Conservation (phyloP, 1,140 invertebrate genomes). For the Bombus polaris region DNA sequence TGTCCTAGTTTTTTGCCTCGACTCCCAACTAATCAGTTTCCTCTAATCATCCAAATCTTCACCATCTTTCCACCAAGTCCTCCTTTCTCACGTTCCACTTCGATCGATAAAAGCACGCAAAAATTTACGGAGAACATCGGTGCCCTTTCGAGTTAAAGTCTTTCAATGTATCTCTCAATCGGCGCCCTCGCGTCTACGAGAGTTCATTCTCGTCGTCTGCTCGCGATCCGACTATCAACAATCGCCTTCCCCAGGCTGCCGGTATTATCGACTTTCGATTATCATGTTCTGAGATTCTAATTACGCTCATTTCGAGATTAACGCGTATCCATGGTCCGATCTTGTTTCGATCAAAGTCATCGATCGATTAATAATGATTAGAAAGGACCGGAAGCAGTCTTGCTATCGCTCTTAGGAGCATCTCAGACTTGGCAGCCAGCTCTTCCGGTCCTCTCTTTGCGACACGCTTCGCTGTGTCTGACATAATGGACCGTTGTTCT, state of each 20-base stretch:
- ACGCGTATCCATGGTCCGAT: slow-evolving; percentile 36
- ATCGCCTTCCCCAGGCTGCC: slow-evolving; percentile 35
- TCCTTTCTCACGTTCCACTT: slow-evolving; percentile 45
- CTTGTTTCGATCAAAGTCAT: slow-evolving; percentile 30
- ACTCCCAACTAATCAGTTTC: background rate
- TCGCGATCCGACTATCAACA: slow-evolving; percentile 26
- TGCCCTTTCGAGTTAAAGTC: slow-evolving; percentile 29
- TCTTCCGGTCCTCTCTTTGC: slow-evolving; percentile 29
- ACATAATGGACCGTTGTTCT: slow-evolving; percentile 54
- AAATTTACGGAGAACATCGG: background rate
- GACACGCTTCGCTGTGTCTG: slow-evolving; percentile 43
- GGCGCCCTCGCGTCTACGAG: slow-evolving; percentile 6
- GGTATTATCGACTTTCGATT: slow-evolving; percentile 53
- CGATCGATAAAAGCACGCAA: background rate
- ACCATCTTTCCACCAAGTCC: background rate
- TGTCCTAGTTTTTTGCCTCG: background rate
- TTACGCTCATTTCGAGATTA: slow-evolving; percentile 48
- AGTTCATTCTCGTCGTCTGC: slow-evolving; percentile 22
- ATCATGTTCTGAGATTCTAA: slow-evolving; percentile 52
- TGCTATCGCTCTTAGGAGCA: background rate
- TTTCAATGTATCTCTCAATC: slow-evolving; percentile 25
- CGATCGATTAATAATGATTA: slow-evolving; percentile 56
- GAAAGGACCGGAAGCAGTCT: slow-evolving; percentile 14
- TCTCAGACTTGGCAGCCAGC: background rate
- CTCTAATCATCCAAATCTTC: background rate